Evolutionary conservation across 2,888 invertebrate species (phyloP).

Genomic region (Drosophila tanythrix): DNA sequence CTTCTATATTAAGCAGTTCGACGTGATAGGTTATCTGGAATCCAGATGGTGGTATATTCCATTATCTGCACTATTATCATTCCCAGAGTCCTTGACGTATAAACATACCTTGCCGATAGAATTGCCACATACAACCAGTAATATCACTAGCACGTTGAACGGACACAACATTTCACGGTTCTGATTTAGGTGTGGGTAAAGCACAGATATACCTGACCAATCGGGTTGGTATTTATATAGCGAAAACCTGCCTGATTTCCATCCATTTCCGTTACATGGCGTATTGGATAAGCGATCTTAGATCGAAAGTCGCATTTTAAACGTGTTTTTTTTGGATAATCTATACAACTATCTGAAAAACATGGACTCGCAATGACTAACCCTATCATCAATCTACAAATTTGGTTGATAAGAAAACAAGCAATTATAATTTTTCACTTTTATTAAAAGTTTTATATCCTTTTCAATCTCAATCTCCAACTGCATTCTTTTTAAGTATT

Average conservation of each 20-base stretch:
- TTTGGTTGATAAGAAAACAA: not conserved
- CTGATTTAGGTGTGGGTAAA: not conserved
- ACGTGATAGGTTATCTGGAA: not conserved
- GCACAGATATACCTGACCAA: not conserved
- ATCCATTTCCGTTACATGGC: not conserved
- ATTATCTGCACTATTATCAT: not conserved
- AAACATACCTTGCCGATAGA: not conserved
- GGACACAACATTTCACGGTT: not conserved
- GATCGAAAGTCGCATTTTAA: not conserved
- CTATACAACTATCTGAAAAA: not conserved
- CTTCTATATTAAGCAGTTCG: not conserved
- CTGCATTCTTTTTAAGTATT: slow-evolving; percentile 55
- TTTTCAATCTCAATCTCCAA: slow-evolving; percentile 39
- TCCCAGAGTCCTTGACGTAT: not conserved
- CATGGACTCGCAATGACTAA: not conserved
- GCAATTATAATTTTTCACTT: slow-evolving; percentile 51
- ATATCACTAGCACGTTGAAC: not conserved
- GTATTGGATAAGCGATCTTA: not conserved
- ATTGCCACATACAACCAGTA: not conserved
- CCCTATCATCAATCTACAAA: not conserved
- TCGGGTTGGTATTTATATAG: not conserved
- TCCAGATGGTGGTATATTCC: too few species aligned
- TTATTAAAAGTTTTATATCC: slow-evolving; percentile 71
- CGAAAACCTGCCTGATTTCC: not conserved
- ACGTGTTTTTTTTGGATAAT: not conserved